These are phyloP conservation scores for Hepsetus odoe DNA, from an alignment of 2,113 vertebrate genomes.

Conservation along the genomic window DNA sequence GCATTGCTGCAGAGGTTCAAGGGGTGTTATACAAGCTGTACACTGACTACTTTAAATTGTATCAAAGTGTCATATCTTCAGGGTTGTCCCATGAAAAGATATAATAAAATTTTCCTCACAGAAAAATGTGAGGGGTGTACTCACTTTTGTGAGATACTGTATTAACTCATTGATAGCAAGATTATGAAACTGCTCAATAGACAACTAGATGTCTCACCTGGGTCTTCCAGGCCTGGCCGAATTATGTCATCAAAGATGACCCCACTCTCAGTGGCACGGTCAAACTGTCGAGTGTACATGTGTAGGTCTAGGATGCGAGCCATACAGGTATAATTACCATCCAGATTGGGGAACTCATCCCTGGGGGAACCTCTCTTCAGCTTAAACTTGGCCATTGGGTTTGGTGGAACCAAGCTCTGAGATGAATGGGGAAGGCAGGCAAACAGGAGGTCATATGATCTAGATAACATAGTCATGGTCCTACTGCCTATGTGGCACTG, in stretches of 20 bases:
- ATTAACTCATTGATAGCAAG: too few relatives aligned
- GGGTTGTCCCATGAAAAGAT: too few relatives aligned
- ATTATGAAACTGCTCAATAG: neutral
- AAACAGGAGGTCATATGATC: neutral
- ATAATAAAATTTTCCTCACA: too few relatives aligned
- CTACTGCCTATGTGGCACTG: conserved; percentile 4
- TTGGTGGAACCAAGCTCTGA: conserved; percentile 64
- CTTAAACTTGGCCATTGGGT: conserved; percentile 67
- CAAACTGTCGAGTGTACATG: conserved; percentile 75
- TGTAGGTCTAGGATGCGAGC: conserved; percentile 66
- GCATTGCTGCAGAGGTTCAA: too few relatives aligned
- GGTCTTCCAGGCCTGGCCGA: conserved; percentile 74
- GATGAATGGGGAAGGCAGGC: neutral
- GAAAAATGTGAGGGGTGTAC: too few relatives aligned
- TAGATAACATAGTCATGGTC: neutral
- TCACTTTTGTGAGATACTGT: too few relatives aligned
- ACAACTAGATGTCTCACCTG: conserved; percentile 57
- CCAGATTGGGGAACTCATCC: conserved; percentile 74
- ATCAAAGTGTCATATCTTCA: too few relatives aligned
- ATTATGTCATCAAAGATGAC: conserved; percentile 77
- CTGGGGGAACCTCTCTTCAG: conserved; percentile 68
- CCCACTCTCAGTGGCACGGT: conserved; percentile 71
- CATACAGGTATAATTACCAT: conserved; percentile 71
- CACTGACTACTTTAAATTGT: too few relatives aligned
- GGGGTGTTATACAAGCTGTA: too few relatives aligned